These are phyloP conservation scores for Noctua janthina DNA, from an alignment of 2,888 invertebrate species.

Conservation along the genomic window DNA sequence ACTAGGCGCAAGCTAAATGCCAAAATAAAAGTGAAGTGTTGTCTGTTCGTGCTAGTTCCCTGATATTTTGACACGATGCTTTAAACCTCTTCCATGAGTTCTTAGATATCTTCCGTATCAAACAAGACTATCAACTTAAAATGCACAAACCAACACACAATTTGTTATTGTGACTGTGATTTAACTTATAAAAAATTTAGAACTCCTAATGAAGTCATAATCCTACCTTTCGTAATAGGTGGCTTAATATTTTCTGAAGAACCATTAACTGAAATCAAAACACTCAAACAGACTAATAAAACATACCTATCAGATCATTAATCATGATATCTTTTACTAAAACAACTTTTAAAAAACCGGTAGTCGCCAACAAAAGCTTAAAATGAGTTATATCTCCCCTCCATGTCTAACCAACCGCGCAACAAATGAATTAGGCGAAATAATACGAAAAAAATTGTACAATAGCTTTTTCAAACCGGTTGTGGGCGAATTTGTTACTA, in stretches of 20 bases:
- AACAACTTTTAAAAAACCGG: constrained; percentile 76
- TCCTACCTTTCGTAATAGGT: not conserved
- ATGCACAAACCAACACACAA: not conserved
- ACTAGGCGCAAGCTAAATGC: no score
- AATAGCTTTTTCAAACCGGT: constrained; percentile 86
- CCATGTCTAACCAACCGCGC: constrained; percentile 88
- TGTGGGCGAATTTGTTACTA: constrained; percentile 90
- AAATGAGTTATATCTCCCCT: constrained; percentile 85
- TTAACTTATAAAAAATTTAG: not conserved
- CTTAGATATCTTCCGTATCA: not conserved
- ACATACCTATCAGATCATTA: constrained; percentile 51
- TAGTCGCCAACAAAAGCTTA: constrained; percentile 83
- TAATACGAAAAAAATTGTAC: constrained; percentile 87
- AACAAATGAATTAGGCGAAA: constrained; percentile 89
- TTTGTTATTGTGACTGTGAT: not conserved
- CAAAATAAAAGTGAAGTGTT: no score
- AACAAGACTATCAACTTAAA: not conserved
- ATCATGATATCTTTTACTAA: constrained; percentile 69
- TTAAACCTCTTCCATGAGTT: not conserved
- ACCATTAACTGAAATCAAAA: constrained; percentile 44
- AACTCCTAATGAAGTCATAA: not conserved
- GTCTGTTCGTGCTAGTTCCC: not conserved
- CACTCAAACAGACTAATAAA: constrained; percentile 51
- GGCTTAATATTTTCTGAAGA: constrained; percentile 19
- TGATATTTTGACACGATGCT: not conserved